These are phyloP conservation scores for Papilio gigon DNA, from an alignment of 2,888 invertebrate species.

Conservation along the genomic window DNA sequence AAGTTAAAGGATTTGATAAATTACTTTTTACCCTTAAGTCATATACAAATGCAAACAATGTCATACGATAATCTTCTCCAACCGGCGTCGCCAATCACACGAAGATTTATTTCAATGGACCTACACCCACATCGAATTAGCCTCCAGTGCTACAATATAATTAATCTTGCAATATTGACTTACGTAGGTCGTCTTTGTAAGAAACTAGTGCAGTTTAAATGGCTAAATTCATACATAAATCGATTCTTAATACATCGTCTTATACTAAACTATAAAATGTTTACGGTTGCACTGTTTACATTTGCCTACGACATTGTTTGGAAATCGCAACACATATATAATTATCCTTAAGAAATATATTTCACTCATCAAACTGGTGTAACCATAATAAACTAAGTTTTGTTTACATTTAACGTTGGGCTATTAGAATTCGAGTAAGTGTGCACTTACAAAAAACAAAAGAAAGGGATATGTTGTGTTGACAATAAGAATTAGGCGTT, in stretches of 20 bases:
- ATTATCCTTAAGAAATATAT: slow-evolving; percentile 9
- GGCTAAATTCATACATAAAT: not conserved
- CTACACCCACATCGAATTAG: slow-evolving; percentile 28
- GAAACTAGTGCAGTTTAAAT: not conserved
- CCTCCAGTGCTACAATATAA: slow-evolving; percentile 20
- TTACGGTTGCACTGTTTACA: not conserved
- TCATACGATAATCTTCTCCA: slow-evolving; percentile 19
- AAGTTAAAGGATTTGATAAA: too few relatives aligned
- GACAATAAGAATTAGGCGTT: too few relatives aligned
- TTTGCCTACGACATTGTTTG: slow-evolving; percentile 1
- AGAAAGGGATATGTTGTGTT: not conserved
- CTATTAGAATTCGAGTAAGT: not conserved
- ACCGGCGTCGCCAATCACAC: slow-evolving; percentile 25
- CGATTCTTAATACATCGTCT: not conserved
- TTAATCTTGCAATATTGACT: slow-evolving; percentile 16
- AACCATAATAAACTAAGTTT: not conserved
- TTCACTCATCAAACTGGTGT: slow-evolving; percentile 7
- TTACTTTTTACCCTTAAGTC: too few relatives aligned
- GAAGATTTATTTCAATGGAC: slow-evolving; percentile 37
- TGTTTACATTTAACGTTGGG: not conserved
- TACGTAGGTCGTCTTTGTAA: not conserved
- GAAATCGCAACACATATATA: not conserved
- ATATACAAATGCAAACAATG: slow-evolving; percentile 23
- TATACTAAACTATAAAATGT: not conserved
- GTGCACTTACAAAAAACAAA: not conserved